Evolutionary conservation across 2,888 invertebrate genomes (phyloP).

Genomic region (Agrochola circellaris): DNA sequence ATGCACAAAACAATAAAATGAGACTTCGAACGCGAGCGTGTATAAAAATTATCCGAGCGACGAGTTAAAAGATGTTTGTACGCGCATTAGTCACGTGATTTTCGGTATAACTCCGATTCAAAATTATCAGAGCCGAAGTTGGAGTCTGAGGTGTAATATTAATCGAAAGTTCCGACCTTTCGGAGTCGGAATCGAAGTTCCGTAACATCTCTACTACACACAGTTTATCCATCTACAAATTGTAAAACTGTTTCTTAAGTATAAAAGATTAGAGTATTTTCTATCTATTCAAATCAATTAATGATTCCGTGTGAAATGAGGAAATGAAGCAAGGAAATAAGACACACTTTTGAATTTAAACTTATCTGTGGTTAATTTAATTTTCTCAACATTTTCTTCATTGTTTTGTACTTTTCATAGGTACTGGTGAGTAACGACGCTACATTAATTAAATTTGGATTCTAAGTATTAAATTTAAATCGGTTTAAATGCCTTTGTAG

Average conservation of each 20-base stretch:
- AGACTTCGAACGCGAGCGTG: no score
- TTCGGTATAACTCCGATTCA: no score
- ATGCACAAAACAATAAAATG: no score
- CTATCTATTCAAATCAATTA: neutral
- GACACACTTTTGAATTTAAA: neutral
- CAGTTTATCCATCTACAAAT: neutral
- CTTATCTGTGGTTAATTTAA: slow-evolving; percentile 1
- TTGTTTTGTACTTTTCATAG: slow-evolving; percentile 66
- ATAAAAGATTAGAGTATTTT: neutral
- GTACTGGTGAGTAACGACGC: slow-evolving; percentile 68
- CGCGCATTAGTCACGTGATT: no score
- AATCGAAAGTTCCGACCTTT: no score
- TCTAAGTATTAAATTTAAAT: slow-evolving; percentile 55
- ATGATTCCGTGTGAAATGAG: neutral
- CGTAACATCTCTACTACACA: neutral
- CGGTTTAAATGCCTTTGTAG: slow-evolving; percentile 46
- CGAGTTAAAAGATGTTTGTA: no score
- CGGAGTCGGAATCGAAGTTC: no score
- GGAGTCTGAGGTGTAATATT: no score
- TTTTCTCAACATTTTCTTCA: slow-evolving; percentile 31
- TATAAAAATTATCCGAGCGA: no score
- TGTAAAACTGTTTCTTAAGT: neutral
- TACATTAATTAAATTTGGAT: slow-evolving; percentile 45
- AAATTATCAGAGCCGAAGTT: no score
- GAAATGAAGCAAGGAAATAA: neutral